phyloP scores from a whole-genome alignment of 2,797 vertebrate species.

The Falco cherrug region DNA sequence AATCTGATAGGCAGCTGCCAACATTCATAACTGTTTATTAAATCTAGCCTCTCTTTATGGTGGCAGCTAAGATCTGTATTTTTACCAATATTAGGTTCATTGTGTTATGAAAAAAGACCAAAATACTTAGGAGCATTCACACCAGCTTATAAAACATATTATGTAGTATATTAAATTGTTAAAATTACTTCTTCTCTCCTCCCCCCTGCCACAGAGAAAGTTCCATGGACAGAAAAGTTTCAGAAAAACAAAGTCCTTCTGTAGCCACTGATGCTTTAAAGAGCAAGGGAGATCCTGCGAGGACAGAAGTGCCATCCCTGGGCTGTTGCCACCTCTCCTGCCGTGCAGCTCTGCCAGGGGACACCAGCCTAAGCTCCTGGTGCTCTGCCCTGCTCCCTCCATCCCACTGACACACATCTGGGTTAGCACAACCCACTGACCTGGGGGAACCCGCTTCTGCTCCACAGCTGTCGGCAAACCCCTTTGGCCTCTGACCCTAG shows the following conservation, averaged over 20 bases:
- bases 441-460: not conserved
- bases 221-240: constrained; percentile 66
- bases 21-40: constrained; percentile 84
- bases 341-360: accelerated
- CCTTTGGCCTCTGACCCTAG: not conserved
- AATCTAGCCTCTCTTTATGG: constrained; percentile 79
- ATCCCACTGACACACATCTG: not conserved
- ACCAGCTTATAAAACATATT: constrained; percentile 79
- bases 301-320: not conserved
- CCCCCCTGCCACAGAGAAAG: constrained; percentile 56
- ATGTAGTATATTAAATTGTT: constrained; percentile 82
- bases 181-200: constrained; percentile 78
- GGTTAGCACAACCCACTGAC: not conserved
- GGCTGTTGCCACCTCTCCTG: not conserved
- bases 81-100: constrained; percentile 82
- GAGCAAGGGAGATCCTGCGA: not conserved
- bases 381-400: not conserved
- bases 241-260: constrained; percentile 20
- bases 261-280: not conserved
- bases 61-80: constrained; percentile 79
- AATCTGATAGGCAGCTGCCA: constrained; percentile 85
- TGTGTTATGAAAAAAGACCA: constrained; percentile 82
- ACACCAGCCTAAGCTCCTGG: not conserved
- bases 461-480: accelerated
- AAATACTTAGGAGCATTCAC: constrained; percentile 79